phyloP scores from a whole-genome alignment of 2,888 invertebrate species.

The Koerneria pararmatus region DNA sequence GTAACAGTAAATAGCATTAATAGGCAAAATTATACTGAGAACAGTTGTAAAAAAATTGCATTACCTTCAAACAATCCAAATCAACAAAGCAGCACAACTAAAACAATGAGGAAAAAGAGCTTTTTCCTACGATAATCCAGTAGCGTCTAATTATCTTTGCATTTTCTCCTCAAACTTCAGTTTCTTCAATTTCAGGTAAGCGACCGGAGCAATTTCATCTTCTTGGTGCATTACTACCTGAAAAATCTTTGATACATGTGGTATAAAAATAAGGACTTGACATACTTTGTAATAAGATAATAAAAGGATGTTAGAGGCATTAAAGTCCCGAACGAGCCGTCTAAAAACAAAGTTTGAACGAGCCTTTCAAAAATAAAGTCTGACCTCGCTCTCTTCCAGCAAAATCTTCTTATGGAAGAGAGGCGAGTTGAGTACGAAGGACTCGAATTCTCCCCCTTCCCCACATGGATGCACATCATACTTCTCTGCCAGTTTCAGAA shows the following conservation, averaged over 20 bases:
- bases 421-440: slow-evolving; percentile 93
- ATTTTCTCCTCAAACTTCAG: slow-evolving; percentile 75
- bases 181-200: slow-evolving; percentile 82
- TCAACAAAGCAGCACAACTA: no score
- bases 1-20: no score
- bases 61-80: no score
- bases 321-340: slow-evolving; percentile 4
- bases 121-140: no score
- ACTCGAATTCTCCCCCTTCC: slow-evolving; percentile 98
- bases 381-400: slow-evolving; percentile 34
- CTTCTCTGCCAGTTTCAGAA: slow-evolving; percentile 82
- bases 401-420: slow-evolving; percentile 70
- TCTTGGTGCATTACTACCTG: slow-evolving; percentile 81
- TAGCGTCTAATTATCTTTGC: no score
- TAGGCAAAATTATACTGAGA: no score
- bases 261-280: neutral
- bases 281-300: no score
- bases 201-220: slow-evolving; percentile 89
- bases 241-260: slow-evolving; percentile 11
- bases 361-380: neutral
- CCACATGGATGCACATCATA: slow-evolving; percentile 93
- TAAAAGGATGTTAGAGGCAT: no score
- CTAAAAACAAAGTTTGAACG: slow-evolving; percentile 4
- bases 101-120: no score
- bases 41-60: no score